Conservation (phyloP, 2,113 vertebrate genomes). For the Rallus limicola region DNA sequence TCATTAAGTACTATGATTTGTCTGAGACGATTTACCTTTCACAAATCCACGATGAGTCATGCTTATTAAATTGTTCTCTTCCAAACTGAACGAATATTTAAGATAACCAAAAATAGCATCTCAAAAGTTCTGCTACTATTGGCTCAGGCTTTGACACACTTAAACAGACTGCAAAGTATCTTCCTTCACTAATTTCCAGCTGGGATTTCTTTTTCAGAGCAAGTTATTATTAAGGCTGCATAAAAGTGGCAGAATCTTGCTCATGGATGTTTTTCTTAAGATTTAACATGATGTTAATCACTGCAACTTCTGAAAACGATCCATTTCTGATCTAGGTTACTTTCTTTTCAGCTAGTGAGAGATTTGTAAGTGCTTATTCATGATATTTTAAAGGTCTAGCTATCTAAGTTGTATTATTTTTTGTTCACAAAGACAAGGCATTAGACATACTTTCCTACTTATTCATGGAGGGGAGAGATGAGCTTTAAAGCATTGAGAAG, state of each 20-base stretch:
- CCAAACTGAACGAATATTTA: conserved; percentile 19
- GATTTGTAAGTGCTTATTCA: conserved; percentile 48
- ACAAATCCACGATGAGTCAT: not conserved
- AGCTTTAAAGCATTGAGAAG: not conserved
- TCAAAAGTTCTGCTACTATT: not conserved
- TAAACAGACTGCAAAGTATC: not conserved
- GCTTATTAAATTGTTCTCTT: conserved; percentile 54
- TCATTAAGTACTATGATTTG: conserved; percentile 45
- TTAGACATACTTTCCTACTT: conserved; percentile 10
- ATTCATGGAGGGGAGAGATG: not conserved
- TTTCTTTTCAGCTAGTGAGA: conserved; percentile 26
- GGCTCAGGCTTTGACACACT: conserved; percentile 13
- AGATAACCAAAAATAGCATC: conserved; percentile 25
- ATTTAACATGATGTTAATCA: conserved; percentile 33
- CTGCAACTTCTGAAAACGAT: conserved; percentile 5
- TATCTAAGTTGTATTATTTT: not conserved
- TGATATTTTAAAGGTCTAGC: conserved; percentile 37
- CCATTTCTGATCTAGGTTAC: conserved; percentile 10
- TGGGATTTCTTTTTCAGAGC: conserved; percentile 29
- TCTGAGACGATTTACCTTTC: conserved; percentile 34
- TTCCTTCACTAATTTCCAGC: conserved; percentile 5
- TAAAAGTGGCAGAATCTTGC: conserved; percentile 5
- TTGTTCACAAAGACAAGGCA: not conserved
- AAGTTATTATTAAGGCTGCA: conserved; percentile 24
- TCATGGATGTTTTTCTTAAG: conserved; percentile 2